Evolutionary conservation across 2,888 invertebrate species (phyloP), one percentile per base, ranked within the genome.

Genomic region (Nomada fabriciana): DNA sequence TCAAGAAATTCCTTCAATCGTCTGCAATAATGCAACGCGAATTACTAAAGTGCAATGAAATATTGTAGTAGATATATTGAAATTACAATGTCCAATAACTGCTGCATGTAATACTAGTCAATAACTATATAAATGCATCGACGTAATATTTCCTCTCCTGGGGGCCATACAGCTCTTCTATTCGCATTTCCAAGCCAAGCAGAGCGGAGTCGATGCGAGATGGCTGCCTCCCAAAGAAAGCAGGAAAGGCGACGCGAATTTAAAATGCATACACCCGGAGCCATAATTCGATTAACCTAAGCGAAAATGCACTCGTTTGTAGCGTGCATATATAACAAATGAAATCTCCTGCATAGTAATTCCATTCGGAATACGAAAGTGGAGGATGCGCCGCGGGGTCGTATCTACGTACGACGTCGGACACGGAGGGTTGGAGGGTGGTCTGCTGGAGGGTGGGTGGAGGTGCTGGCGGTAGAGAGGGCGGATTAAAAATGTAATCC

Each of bases 401-500:
- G 89, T 87, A 90, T 89, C 88, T 86, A 88, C 82, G 74, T 89
- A 88, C 86, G 88, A 89, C 87, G 86, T 80, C 86, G 87, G 83
- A 85, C 84, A 80, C 72, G 74, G 83, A 87, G 74, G 80, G 86
- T 84, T 84, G 86, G 82, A 74, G 86, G 84, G 78, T 70, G 73
- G 84, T 80, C 86, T 83, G 81, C 78, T 78, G 76, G 86, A 84
- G 85, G 65, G 86, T 73, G 86, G 86, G 52, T 63, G 68, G 78
- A 15, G 85, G 72, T 85, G 86, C 74, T 70, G 89, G 86, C 73
- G 85, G 81, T 80, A 87, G 88, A 90, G 92, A 92, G 93, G 91
- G 91, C 91, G 93, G 93, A 93, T 94, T 94, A 94, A 93, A 94
- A 94, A 94, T 93, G 93, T 93, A 94, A 93, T 94, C 93, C 93